phyloP scores from a whole-genome alignment of 1,140 invertebrate genomes.

The Andricus grossulariae region DNA sequence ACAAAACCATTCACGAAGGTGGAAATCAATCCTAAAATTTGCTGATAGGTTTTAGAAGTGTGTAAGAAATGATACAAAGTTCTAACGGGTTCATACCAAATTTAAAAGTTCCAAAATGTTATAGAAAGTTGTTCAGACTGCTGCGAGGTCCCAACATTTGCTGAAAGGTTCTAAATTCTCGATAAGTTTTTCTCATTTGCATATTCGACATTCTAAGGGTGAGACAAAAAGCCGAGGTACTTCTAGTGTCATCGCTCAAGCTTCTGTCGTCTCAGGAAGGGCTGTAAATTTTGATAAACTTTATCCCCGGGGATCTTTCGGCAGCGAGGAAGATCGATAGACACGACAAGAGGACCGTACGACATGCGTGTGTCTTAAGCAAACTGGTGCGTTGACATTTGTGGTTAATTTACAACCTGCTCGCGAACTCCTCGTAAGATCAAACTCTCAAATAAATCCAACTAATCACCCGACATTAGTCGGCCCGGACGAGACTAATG shows the following conservation, averaged over 20 bases:
- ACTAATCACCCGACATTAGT: constrained; percentile 31
- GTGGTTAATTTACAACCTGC: constrained; percentile 23
- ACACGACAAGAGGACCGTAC: background rate
- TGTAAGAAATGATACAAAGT: too few relatives aligned
- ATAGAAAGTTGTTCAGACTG: too few relatives aligned
- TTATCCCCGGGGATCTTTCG: constrained; percentile 5
- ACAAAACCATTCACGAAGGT: too few relatives aligned
- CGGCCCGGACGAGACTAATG: constrained; percentile 12
- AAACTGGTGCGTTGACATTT: constrained; percentile 26
- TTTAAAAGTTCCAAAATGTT: too few relatives aligned
- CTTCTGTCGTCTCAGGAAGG: background rate
- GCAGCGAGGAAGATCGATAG: background rate
- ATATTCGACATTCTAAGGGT: background rate
- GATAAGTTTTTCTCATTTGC: background rate
- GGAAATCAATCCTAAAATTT: too few relatives aligned
- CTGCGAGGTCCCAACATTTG: too few relatives aligned
- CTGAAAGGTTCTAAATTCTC: too few relatives aligned
- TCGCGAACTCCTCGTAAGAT: constrained; percentile 27
- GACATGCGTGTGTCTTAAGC: background rate
- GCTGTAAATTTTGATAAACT: constrained; percentile 30
- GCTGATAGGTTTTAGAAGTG: too few relatives aligned
- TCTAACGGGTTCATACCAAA: too few relatives aligned
- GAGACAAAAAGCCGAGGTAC: background rate
- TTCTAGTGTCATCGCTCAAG: constrained; percentile 12
- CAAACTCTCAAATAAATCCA: constrained; percentile 29